These are phyloP conservation scores for Cuniculus paca DNA, from an alignment of 2,797 vertebrate genomes.

Conservation along the genomic window DNA sequence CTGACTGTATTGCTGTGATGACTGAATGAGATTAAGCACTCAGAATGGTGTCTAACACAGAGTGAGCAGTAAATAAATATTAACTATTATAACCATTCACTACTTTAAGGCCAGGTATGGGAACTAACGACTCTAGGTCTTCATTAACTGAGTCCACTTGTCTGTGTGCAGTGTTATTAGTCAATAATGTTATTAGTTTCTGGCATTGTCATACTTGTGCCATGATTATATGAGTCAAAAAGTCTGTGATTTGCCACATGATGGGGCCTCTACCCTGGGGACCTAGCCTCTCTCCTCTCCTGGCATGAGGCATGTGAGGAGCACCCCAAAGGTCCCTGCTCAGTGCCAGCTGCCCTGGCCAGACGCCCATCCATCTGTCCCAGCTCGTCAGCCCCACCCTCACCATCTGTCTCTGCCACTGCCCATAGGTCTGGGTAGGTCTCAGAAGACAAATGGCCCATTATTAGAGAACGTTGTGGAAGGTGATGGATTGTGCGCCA, in stretches of 20 bases:
- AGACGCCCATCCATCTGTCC: slow-evolving; percentile 75
- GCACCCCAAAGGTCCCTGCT: slow-evolving; percentile 43
- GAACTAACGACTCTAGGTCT: not conserved
- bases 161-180: not conserved
- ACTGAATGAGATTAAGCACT: not conserved
- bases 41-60: not conserved
- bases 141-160: not conserved
- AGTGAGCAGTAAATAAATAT: not conserved
- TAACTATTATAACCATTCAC: not conserved
- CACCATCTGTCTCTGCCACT: slow-evolving; percentile 72
- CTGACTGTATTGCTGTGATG: not conserved
- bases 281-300: slow-evolving; percentile 10
- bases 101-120: not conserved
- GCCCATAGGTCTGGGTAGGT: slow-evolving; percentile 60
- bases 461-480: slow-evolving; percentile 44
- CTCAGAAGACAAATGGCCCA: slow-evolving; percentile 65
- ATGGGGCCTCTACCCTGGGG: slow-evolving; percentile 18
- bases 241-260: slow-evolving; percentile 52
- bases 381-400: not conserved
- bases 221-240: slow-evolving; percentile 33
- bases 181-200: slow-evolving; percentile 27
- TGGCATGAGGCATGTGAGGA: slow-evolving; percentile 39
- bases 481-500: slow-evolving; percentile 58
- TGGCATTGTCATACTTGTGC: not conserved
- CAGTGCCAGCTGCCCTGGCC: slow-evolving; percentile 58